These are phyloP conservation scores for Aurelia aurita DNA, from an alignment of 30 jellyfish, hydroid and myxozoan genomes.

Conservation along the genomic window DNA sequence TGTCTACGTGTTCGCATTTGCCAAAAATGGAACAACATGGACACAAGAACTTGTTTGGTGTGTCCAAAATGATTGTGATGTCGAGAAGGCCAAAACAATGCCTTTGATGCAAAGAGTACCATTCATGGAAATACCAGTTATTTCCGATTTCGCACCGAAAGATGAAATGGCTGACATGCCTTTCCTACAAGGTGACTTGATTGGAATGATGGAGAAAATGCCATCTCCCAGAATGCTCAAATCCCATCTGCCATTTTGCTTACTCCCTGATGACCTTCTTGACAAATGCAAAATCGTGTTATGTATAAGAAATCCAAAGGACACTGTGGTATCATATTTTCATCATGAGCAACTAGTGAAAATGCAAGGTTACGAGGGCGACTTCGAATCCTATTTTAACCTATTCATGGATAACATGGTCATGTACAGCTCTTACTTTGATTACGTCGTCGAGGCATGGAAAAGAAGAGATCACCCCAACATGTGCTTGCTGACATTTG, in stretches of 20 bases:
- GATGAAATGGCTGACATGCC: not conserved
- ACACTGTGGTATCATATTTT: slow-evolving; percentile 39
- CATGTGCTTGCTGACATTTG: slow-evolving; percentile 19
- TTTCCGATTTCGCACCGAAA: not conserved
- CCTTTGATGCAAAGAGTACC: slow-evolving; percentile 11
- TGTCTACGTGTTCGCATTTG: slow-evolving; percentile 17
- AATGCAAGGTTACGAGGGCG: slow-evolving; percentile 6
- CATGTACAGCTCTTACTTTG: slow-evolving; percentile 25
- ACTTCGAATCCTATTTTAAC: slow-evolving; percentile 11
- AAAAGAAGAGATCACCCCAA: slow-evolving; percentile 48
- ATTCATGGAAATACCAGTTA: not conserved
- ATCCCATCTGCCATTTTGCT: slow-evolving; percentile 32
- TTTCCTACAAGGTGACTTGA: not conserved
- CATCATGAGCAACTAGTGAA: slow-evolving; percentile 38
- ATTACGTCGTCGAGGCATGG: slow-evolving; percentile 43
- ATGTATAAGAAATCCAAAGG: slow-evolving; percentile 59
- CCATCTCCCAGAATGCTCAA: slow-evolving; percentile 50
- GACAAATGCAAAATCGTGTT: slow-evolving; percentile 42
- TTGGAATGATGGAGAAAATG: not conserved
- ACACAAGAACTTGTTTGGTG: slow-evolving; percentile 40
- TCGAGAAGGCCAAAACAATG: not conserved
- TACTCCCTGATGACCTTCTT: slow-evolving; percentile 50
- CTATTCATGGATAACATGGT: slow-evolving; percentile 23
- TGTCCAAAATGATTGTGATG: not conserved
- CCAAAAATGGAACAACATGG: slow-evolving; percentile 71